Percentiles rank a stretch among this genome's conserved stretches.
These are phyloP conservation scores for Callimico goeldii DNA, from an alignment of 2,797 vertebrate species.

Conservation along the genomic window DNA sequence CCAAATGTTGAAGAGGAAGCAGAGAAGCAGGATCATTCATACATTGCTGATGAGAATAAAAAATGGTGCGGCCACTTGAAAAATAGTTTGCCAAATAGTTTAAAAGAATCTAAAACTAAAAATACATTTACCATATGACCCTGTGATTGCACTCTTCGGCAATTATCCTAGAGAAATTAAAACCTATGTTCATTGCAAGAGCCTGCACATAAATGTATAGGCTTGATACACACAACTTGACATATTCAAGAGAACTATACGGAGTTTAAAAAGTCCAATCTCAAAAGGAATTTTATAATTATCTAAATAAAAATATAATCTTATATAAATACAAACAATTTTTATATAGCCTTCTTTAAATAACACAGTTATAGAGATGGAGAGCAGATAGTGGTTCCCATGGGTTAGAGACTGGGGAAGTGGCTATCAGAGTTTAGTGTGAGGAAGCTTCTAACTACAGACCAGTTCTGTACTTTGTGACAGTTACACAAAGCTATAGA, in stretches of 20 bases:
- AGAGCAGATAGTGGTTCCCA: not conserved
- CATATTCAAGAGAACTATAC: not conserved
- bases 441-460: not conserved
- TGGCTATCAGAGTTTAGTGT: not conserved
- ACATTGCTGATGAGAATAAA: not conserved
- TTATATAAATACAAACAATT: not conserved
- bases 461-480: not conserved
- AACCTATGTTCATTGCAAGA: not conserved
- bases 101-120: not conserved
- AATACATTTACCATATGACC: not conserved
- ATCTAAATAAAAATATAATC: not conserved
- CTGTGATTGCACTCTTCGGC: not conserved
- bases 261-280: not conserved
- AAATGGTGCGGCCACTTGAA: not conserved
- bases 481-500: not conserved
- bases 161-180: not conserved
- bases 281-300: not conserved
- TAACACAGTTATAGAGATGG: not conserved
- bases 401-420: not conserved
- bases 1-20: not conserved
- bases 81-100: not conserved
- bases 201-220: not conserved
- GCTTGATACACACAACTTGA: not conserved
- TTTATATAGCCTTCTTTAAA: not conserved
- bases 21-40: not conserved